These are phyloP conservation scores for Hypotaenidia okinawae DNA, from an alignment of 2,797 vertebrate species.

Conservation along the genomic window DNA sequence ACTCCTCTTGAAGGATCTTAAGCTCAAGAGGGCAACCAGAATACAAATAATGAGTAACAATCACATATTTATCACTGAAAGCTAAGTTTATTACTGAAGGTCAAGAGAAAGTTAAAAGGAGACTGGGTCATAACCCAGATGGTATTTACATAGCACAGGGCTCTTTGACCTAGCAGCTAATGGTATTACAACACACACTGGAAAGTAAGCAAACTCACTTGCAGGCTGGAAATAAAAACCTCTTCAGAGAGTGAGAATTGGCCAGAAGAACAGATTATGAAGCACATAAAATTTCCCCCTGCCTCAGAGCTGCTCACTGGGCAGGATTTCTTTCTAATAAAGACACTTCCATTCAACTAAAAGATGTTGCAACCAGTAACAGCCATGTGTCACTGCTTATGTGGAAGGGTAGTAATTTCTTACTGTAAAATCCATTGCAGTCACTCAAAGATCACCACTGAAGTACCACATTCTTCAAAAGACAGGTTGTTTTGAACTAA, in stretches of 20 bases:
- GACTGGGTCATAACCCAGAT: neutral
- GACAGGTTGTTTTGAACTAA: neutral
- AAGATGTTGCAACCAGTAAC: neutral
- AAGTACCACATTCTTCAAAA: neutral
- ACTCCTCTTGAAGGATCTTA: neutral
- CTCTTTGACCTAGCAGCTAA: neutral
- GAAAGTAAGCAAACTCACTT: neutral
- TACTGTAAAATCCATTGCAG: neutral
- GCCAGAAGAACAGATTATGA: neutral
- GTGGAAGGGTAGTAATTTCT: neutral
- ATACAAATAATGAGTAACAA: neutral
- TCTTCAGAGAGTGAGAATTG: neutral
- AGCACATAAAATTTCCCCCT: neutral
- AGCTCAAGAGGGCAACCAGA: neutral
- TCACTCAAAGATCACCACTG: neutral
- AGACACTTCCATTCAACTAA: neutral
- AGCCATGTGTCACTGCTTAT: neutral
- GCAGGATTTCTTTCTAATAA: neutral
- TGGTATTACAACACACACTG: neutral
- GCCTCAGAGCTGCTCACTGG: neutral
- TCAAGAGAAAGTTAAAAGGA: constrained; percentile 11
- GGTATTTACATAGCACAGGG: neutral
- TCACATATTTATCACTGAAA: neutral
- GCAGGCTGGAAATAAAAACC: neutral
- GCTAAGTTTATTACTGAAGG: neutral